These are phyloP conservation scores for Batillaria attramentaria DNA, from an alignment of 1,140 invertebrate species.

Conservation along the genomic window DNA sequence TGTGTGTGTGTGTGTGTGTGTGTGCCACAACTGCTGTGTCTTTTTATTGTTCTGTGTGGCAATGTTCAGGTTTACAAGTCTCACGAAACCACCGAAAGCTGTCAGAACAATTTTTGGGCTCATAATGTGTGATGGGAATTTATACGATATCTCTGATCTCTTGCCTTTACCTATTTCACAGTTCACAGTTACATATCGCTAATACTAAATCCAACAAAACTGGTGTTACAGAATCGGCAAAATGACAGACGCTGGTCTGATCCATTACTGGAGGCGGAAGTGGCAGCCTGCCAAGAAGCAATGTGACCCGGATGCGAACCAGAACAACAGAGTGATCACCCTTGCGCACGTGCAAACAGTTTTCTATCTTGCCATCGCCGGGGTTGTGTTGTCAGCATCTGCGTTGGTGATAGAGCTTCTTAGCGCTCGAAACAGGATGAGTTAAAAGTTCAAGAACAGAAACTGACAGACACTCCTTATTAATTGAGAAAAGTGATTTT, in stretches of 20 bases:
- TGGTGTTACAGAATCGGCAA: not conserved
- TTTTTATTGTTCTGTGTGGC: too few species aligned
- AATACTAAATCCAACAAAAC: not conserved
- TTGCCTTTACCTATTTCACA: too few species aligned
- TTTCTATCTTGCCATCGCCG: not conserved
- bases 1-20: not conserved
- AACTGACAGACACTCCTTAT: too few species aligned
- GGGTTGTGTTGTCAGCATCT: not conserved
- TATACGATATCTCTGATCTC: too few species aligned
- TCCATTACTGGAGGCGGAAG: not conserved
- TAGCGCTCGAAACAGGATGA: not conserved
- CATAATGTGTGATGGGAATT: too few species aligned
- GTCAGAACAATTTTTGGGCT: too few species aligned
- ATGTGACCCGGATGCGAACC: too few species aligned
- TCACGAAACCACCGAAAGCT: too few species aligned
- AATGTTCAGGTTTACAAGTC: too few species aligned
- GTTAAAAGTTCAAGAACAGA: not conserved
- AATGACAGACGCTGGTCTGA: not conserved
- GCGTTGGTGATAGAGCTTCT: not conserved
- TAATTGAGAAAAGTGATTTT: too few species aligned
- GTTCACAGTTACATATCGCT: not conserved
- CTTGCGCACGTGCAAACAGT: not conserved
- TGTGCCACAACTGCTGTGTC: not conserved
- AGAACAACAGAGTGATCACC: too few species aligned
- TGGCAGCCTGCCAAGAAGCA: too few species aligned